phyloP scores from a whole-genome alignment of 2,888 invertebrate genomes.

The Rhaphigaster nebulosa region DNA sequence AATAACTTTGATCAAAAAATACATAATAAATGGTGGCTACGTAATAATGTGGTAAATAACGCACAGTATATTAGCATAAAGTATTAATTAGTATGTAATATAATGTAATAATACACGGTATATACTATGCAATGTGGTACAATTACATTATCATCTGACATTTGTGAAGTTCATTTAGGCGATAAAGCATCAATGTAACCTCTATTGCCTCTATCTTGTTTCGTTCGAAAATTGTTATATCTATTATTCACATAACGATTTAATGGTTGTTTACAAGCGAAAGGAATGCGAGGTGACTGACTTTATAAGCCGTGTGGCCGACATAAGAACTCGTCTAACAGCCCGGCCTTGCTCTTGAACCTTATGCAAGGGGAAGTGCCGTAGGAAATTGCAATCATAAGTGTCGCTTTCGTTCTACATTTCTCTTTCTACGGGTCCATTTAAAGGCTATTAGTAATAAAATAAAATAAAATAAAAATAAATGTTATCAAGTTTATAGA shows the following conservation, averaged over 20 bases:
- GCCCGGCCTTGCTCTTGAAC: slow-evolving; percentile 34
- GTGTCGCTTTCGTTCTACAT: background rate
- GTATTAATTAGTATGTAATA: too few species aligned
- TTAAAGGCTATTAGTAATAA: background rate
- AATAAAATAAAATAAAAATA: background rate
- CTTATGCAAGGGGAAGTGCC: slow-evolving; percentile 17
- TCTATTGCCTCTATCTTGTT: background rate
- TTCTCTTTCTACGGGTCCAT: background rate
- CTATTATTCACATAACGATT: background rate
- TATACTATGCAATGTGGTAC: too few species aligned
- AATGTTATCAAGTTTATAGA: background rate
- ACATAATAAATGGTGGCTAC: too few species aligned
- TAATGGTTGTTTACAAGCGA: slow-evolving; percentile 25
- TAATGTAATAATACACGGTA: too few species aligned
- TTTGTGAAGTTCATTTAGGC: background rate
- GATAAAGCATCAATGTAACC: background rate
- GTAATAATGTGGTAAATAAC: too few species aligned
- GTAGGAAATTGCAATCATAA: background rate
- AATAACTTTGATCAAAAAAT: too few species aligned
- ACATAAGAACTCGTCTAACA: slow-evolving; percentile 16
- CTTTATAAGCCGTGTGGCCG: slow-evolving; percentile 3
- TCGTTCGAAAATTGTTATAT: background rate
- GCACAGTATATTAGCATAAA: too few species aligned
- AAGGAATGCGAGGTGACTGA: slow-evolving; percentile 43
- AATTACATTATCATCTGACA: too few species aligned